Evolutionary conservation across 2,888 invertebrate genomes (phyloP).

Genomic region (Ectropis crepuscularia): DNA sequence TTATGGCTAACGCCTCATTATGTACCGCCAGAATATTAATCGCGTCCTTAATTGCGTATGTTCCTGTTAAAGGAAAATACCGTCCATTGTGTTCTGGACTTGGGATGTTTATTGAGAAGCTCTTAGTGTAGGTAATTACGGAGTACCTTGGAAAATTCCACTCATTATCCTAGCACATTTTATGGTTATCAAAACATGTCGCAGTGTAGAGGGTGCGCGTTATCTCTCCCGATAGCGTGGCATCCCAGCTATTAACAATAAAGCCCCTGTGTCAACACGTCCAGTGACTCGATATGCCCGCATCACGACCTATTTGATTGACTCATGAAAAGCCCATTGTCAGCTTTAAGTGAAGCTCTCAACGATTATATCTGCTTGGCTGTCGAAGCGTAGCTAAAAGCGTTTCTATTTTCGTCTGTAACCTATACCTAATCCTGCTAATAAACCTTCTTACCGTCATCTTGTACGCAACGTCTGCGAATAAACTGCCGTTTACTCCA

Average conservation of each 20-base stretch:
- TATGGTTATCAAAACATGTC: slow-evolving; percentile 52
- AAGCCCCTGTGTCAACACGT: slow-evolving; percentile 54
- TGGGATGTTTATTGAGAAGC: slow-evolving; percentile 42
- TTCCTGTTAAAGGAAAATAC: slow-evolving; percentile 50
- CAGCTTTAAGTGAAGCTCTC: slow-evolving; percentile 15
- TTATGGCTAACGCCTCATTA: slow-evolving; percentile 31
- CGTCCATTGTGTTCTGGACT: slow-evolving; percentile 50
- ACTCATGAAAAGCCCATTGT: slow-evolving; percentile 31
- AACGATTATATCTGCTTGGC: slow-evolving; percentile 3
- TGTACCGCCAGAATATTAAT: slow-evolving; percentile 19
- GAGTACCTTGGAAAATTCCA: slow-evolving; percentile 49
- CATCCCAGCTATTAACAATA: slow-evolving; percentile 58
- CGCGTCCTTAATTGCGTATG: slow-evolving; percentile 40
- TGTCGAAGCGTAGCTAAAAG: slow-evolving; percentile 5
- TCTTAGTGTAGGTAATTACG: slow-evolving; percentile 33
- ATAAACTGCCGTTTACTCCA: background rate
- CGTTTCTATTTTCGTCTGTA: background rate
- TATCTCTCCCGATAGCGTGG: slow-evolving; percentile 58
- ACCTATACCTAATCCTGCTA: background rate
- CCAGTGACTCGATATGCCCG: slow-evolving; percentile 41
- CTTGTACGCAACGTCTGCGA: background rate
- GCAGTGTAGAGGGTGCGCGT: slow-evolving; percentile 48
- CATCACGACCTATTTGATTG: slow-evolving; percentile 30
- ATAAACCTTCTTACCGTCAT: slow-evolving; percentile 1
- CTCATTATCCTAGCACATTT: slow-evolving; percentile 38